Percentiles rank a stretch among this genome's conserved stretches.
These are phyloP conservation scores for Yponomeuta malinellus DNA, from an alignment of 2,888 invertebrate genomes.

Conservation along the genomic window DNA sequence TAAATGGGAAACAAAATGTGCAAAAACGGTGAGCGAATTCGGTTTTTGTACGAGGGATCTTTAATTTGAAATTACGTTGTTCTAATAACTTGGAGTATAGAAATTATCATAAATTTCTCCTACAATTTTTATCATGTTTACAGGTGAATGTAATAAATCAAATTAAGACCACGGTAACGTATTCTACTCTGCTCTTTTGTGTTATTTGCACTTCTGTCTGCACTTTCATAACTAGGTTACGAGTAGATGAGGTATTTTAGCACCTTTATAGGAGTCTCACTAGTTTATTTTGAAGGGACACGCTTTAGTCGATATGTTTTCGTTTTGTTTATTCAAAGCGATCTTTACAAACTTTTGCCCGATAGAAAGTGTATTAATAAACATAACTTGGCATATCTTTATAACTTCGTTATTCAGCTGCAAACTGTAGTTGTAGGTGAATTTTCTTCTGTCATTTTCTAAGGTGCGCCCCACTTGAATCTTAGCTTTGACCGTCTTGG, in stretches of 20 bases:
- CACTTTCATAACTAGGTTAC: background rate
- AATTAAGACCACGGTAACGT: no score
- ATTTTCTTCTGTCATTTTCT: conserved; percentile 15
- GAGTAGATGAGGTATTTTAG: conserved; percentile 11
- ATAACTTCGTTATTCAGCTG: background rate
- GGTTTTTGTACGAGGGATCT: no score
- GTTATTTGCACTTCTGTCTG: background rate
- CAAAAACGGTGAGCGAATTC: no score
- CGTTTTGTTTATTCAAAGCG: conserved; percentile 7
- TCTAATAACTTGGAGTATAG: no score
- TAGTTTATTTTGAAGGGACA: conserved; percentile 6
- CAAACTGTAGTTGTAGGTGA: conserved; percentile 11
- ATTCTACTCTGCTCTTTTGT: no score
- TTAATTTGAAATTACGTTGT: no score
- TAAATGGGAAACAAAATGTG: no score
- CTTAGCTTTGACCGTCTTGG: conserved; percentile 2
- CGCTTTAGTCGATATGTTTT: background rate
- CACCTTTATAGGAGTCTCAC: background rate
- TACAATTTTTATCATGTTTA: no score
- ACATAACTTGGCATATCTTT: conserved; percentile 15
- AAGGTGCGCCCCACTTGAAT: background rate
- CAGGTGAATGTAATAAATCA: no score
- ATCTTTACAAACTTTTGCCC: conserved; percentile 14
- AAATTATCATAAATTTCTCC: no score
- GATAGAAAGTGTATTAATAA: conserved; percentile 13